Evolutionary conservation across 2,888 invertebrate species (phyloP), one percentile per base, ranked within the genome.

Genomic region (Syritta pipiens): DNA sequence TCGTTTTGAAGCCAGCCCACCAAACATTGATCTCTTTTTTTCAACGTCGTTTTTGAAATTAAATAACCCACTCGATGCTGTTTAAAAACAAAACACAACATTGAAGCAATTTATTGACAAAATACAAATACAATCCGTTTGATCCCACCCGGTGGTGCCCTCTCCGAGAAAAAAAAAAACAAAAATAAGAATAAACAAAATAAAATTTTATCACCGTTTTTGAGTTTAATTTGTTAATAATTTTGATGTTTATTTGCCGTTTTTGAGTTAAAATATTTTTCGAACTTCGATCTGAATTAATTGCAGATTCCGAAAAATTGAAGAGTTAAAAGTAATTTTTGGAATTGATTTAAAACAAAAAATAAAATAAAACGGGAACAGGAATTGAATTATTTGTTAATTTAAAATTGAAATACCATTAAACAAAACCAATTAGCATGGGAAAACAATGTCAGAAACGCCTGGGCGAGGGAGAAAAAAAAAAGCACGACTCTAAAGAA

Each of bases 401-500:
- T 51, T 55, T 53, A 14, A 67, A 60, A n/a, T n/a, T 44, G 3
- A n/a, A 32, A 44, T 53, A 44, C 65, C 55, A 68, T 68, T 49
- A 63, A 76, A 62, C 32, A 63, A 71, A 59, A 32, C 46, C 40
- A 77, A 71, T 71, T 71, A 59, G 65, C 65, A 72, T 77, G 53
- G 30, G 51, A 53, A 46, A 77, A 59, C 48, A 30, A 40, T 62
- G 49, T 42, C 24, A 46, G 24, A 51, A 42, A 49, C 46, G 44
- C 24, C 22, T 12, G 30, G n/a, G n/a, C n/a, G n/a, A n/a, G n/a
- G n/a, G n/a, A n/a, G n/a, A n/a, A n/a, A n/a, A n/a, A n/a, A n/a
- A n/a, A n/a, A n/a, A n/a, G n/a, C n/a, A n/a, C n/a, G n/a, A n/a
- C n/a, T n/a, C n/a, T n/a, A 62, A 62, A n/a, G n/a, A n/a, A n/a